Conservation (phyloP, 2,888 invertebrate genomes). For the Pyrgus malvae region DNA sequence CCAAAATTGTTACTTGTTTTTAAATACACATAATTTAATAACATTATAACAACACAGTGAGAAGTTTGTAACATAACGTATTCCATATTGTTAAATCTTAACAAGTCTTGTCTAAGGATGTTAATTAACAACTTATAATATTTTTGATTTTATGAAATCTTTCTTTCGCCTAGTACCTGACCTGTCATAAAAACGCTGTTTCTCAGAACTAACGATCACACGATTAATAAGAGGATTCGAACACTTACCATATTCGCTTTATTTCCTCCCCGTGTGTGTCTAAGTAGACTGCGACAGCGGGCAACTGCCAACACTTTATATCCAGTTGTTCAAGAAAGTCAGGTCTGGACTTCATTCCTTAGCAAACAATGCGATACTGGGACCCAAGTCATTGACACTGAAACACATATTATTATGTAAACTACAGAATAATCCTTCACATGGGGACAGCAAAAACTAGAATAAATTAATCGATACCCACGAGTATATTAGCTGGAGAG, state of each 20-base stretch:
- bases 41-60: no score
- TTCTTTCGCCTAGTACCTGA: no score
- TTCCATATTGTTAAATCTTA: no score
- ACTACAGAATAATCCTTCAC: constrained; percentile 19
- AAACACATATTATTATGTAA: constrained; percentile 43
- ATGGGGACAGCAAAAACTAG: constrained; percentile 4
- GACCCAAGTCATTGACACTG: constrained; percentile 61
- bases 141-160: no score
- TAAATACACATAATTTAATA: no score
- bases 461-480: not conserved
- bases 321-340: constrained; percentile 73
- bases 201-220: no score
- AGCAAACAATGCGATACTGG: constrained; percentile 58
- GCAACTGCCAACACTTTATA: constrained; percentile 70
- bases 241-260: constrained; percentile 67
- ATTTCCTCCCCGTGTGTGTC: constrained; percentile 54
- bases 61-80: no score
- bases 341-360: constrained; percentile 76
- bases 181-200: no score
- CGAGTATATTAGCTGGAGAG: not conserved
- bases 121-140: no score
- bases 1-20: no score
- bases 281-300: constrained; percentile 59
- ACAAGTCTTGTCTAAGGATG: no score
- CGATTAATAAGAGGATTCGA: no score